Conservation (phyloP, 2,797 vertebrate genomes). For the Parambassis ranga region DNA sequence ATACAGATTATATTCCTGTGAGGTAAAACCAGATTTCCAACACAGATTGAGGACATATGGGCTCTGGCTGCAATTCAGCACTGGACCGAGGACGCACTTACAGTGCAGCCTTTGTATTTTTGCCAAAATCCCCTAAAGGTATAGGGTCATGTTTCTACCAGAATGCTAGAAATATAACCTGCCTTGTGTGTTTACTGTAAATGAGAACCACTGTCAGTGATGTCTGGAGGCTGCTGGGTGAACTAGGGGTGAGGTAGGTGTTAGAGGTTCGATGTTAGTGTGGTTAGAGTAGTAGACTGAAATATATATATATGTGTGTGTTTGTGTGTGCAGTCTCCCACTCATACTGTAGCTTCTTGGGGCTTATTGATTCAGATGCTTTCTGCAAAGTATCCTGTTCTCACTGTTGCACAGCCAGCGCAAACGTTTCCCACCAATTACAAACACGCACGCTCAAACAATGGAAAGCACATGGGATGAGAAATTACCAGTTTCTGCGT, state of each 20-base stretch:
- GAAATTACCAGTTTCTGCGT: constrained; percentile 8
- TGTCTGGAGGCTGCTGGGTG: constrained; percentile 65
- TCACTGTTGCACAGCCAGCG: constrained; percentile 11
- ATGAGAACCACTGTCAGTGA: constrained; percentile 42
- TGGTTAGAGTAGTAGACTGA: constrained; percentile 21
- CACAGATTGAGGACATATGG: constrained; percentile 44
- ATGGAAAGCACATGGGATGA: not conserved
- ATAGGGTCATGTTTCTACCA: constrained; percentile 47
- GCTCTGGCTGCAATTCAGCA: constrained; percentile 8
- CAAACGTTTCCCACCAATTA: constrained; percentile 27
- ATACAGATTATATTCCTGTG: constrained; percentile 5
- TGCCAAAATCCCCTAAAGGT: constrained; percentile 53
- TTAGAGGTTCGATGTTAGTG: constrained; percentile 1
- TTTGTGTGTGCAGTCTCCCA: constrained; percentile 50
- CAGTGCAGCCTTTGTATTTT: constrained; percentile 47
- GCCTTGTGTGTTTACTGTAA: constrained; percentile 58
- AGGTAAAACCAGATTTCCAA: constrained; percentile 25
- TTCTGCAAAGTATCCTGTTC: constrained; percentile 32
- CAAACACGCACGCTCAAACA: not conserved
- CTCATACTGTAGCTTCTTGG: constrained; percentile 34
- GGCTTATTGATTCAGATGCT: constrained; percentile 60
- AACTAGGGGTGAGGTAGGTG: constrained; percentile 49
- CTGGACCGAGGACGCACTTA: constrained; percentile 14
- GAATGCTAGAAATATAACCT: constrained; percentile 53
- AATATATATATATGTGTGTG: constrained; percentile 22